A percentile compares a stretch with the other conserved stretches of the same genome.
Conservation (phyloP, 1,140 invertebrate species). For the Mesaphorura yosii region DNA sequence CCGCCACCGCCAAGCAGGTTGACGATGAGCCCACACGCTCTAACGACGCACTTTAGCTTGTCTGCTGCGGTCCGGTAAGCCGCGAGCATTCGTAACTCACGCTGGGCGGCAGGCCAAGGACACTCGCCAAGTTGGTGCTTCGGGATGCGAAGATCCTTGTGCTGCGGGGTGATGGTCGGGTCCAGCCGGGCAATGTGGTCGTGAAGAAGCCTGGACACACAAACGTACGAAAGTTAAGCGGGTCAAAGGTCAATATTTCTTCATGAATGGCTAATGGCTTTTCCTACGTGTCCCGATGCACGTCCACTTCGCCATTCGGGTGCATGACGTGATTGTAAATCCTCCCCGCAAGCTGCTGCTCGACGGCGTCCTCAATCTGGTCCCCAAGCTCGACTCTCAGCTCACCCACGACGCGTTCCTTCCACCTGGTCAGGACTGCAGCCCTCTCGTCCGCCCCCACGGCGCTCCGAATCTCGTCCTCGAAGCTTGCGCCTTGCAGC, state of each 20-base stretch:
- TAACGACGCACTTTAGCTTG: conserved; percentile 76
- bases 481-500: too few species aligned
- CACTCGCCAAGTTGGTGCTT: conserved; percentile 50
- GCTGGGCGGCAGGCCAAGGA: conserved; percentile 94
- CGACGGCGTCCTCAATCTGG: conserved; percentile 57
- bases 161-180: conserved; percentile 63
- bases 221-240: not conserved
- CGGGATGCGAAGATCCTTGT: conserved; percentile 56
- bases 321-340: conserved; percentile 89
- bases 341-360: conserved; percentile 68
- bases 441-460: too few species aligned
- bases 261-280: not conserved
- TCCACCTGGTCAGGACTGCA: too few species aligned
- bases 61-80: conserved; percentile 90
- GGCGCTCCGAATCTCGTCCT: too few species aligned
- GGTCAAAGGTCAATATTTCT: not conserved
- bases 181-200: conserved; percentile 80
- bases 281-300: conserved; percentile 74
- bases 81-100: conserved; percentile 78
- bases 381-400: too few species aligned
- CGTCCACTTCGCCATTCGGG: conserved; percentile 92
- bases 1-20: conserved; percentile 69
- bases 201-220: conserved; percentile 54
- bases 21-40: conserved; percentile 86
- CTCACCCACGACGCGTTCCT: too few species aligned